phyloP scores from a whole-genome alignment of 2,888 invertebrate species.

The Rhyacophila evoluta region DNA sequence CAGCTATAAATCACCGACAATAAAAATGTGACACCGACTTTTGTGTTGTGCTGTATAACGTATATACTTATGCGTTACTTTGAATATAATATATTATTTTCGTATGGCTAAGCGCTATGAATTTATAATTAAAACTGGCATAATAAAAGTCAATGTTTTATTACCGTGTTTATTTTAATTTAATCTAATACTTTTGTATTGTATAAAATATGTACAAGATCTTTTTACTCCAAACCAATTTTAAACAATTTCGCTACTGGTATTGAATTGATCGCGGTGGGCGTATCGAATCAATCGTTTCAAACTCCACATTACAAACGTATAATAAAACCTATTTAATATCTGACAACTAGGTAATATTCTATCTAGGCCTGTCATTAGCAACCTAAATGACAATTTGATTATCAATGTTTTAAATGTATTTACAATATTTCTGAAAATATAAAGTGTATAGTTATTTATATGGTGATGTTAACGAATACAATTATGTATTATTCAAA shows the following conservation, averaged over 20 bases:
- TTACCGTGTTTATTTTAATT: constrained; percentile 19
- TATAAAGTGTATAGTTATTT: no score
- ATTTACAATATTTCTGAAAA: no score
- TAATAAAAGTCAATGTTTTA: constrained; percentile 22
- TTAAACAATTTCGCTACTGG: background rate
- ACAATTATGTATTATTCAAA: no score
- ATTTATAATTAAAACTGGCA: constrained; percentile 22
- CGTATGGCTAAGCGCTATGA: constrained; percentile 16
- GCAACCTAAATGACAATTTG: no score
- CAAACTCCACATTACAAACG: background rate
- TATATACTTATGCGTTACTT: background rate
- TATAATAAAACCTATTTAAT: no score
- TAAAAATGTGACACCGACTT: background rate
- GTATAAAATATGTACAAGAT: constrained; percentile 12
- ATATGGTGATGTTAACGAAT: no score
- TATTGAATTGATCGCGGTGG: background rate
- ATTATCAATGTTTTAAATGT: no score
- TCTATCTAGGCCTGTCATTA: no score
- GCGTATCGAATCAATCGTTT: background rate
- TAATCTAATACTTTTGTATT: constrained; percentile 19
- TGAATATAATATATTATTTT: background rate
- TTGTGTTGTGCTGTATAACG: background rate
- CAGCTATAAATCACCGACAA: background rate
- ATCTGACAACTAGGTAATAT: no score
- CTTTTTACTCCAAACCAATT: background rate